Percentiles rank a stretch among this genome's conserved stretches.
These are phyloP conservation scores for Stenurella melanura DNA, from an alignment of 2,888 invertebrate species.

Conservation along the genomic window DNA sequence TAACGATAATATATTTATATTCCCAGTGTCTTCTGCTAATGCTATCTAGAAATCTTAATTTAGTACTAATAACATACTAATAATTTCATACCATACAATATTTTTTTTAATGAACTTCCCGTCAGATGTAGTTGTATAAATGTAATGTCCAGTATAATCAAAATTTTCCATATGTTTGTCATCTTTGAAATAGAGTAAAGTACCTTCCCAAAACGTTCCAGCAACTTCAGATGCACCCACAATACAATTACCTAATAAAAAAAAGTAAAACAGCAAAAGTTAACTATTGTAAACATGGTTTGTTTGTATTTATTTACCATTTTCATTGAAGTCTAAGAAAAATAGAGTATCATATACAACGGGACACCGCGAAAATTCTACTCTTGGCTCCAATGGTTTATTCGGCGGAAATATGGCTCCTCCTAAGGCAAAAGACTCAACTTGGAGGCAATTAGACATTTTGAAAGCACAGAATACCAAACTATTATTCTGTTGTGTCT, in stretches of 20 bases:
- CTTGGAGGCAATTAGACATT: constrained; percentile 33
- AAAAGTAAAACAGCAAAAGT: constrained; percentile 11
- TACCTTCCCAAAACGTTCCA: constrained; percentile 79
- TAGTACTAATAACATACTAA: neutral
- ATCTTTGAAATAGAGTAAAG: constrained; percentile 75
- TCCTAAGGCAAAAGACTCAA: constrained; percentile 16
- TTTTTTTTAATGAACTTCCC: constrained; percentile 70
- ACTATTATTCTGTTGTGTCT: too few species aligned
- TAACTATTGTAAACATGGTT: constrained; percentile 1
- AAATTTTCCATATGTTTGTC: constrained; percentile 70
- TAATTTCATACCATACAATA: constrained; percentile 60
- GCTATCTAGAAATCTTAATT: constrained; percentile 66
- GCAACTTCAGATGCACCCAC: constrained; percentile 78
- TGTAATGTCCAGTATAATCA: constrained; percentile 67
- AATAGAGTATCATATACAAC: constrained; percentile 64
- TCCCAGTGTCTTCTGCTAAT: constrained; percentile 77
- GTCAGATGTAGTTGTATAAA: constrained; percentile 73
- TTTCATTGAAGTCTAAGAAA: constrained; percentile 66
- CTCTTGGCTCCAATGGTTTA: constrained; percentile 63
- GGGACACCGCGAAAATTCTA: constrained; percentile 63
- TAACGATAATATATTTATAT: constrained; percentile 68
- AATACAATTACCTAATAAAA: constrained; percentile 73
- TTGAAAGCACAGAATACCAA: too few species aligned
- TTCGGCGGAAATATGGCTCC: constrained; percentile 67
- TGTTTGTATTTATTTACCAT: constrained; percentile 57